Base-by-base conservation (phyloP, 2,113 vertebrate genomes). In the Brachyhypopomus occidentalis region DNA sequence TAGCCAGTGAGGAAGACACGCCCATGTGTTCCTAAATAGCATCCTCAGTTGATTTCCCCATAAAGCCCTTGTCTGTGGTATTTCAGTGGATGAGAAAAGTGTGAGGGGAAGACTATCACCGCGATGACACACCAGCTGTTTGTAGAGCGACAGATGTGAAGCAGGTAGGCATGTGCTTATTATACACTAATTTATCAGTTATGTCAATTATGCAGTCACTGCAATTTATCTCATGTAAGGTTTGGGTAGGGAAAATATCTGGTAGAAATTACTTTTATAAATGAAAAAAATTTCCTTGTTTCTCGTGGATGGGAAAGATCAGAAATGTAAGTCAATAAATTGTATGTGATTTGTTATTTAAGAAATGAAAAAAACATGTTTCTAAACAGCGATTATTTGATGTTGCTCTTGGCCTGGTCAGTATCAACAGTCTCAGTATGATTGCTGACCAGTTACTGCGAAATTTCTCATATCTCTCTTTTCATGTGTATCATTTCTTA, bases 281-380 rank as follows among this genome's bases (percentile, higher is more conserved):
- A 87, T 88, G 85, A 73, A 74, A 59, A 77, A 34, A 22, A 23
- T 22, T 25, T 72, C 3, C n/a, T 20, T 45, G 48, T 19, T 78
- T 72, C 45, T 52, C 3, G 12, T 52, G 45, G 45, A 38, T 58
- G 64, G 70, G 64, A 71, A 72, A 56, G 38, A 14, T 78, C 5
- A 59, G n/a, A 75, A 83, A 86, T 84, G 41, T 87, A 80, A 85
- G 86, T 87, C 84, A 85, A 76, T 85, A 85, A 84, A 89, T 62
- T 80, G 85, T 87, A 79, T 55, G 85, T 86, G 72, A 83, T 20
- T 30, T 1, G 27, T 76, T 86, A 73, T 84, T 75, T 36, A 38
- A 77, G 34, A 41, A 30, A 76, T 79, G 66, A 77, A 67, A 70
- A 79, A 63, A 48, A 19, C 19, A 72, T 77, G 81, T 72, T 77